Base-by-base conservation (phyloP, 2,888 invertebrate genomes). In the Dromius quadrimaculatus region DNA sequence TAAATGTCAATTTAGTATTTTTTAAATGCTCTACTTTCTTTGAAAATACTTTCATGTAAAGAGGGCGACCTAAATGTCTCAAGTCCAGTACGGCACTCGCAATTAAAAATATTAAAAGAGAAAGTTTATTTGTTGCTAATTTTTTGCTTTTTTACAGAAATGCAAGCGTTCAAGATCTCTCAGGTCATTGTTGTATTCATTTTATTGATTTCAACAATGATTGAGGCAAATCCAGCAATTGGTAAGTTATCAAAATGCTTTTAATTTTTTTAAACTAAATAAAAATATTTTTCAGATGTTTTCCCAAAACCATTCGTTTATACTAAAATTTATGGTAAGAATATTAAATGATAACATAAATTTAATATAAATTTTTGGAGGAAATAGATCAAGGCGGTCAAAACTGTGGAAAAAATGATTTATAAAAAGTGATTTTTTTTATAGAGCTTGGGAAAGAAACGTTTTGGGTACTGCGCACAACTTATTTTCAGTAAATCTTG, bases 281-380 rank as follows among this genome's bases (percentile, higher is more conserved):
- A 28, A 36, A 41, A 34, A 47, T 34, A 54, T 50, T 38, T 68
- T 68, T 68, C 68, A 68, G 68, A 68, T 59, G 38, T 43, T 45
- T 68, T 68, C 32, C 59, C 57, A 68, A 68, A 66, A 66, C 47
- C 41, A 23, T 68, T 68, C 43, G 45, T 68, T 59, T 59, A 43
- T 59, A 68, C 68, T 28, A 68, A 68, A 68, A 32, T 59, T 20
- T 68, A 68, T 13, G 68, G 68, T 68, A 68, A 68, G 68, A 15
- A 47, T 23, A 5, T 47, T 1, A 47, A 41, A 11, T n/a, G n/a
- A n/a, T n/a, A n/a, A n/a, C n/a, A n/a, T n/a, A n/a, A n/a, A n/a
- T n/a, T n/a, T n/a, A n/a, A n/a, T n/a, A n/a, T n/a, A n/a, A n/a
- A n/a, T n/a, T n/a, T n/a, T n/a, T n/a, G n/a, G n/a, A n/a, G n/a